Evolutionary conservation across 2,797 vertebrate genomes (phyloP).

Genomic region (Anguilla marmorata): DNA sequence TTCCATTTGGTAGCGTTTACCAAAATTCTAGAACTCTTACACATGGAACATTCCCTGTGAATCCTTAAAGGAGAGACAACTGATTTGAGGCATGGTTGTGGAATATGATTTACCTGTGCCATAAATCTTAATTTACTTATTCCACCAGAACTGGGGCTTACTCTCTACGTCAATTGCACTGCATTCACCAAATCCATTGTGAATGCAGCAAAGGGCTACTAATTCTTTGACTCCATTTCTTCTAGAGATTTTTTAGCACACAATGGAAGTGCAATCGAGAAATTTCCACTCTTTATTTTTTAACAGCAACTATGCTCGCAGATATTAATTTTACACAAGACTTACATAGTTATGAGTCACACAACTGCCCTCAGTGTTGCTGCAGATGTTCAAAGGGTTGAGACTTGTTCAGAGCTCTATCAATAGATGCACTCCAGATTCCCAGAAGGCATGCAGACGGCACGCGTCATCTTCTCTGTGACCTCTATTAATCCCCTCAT

Average conservation of each 20-base stretch:
- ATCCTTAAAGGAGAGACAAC: conserved; percentile 19
- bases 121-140: not conserved
- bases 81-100: not conserved
- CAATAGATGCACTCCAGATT: conserved; percentile 8
- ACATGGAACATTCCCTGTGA: conserved; percentile 27
- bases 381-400: not conserved
- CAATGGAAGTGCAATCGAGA: not conserved
- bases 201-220: not conserved
- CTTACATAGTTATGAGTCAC: not conserved
- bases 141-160: not conserved
- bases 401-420: conserved; percentile 5
- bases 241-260: not conserved
- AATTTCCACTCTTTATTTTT: not conserved
- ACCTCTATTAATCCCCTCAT: not conserved
- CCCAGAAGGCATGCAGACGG: conserved; percentile 5
- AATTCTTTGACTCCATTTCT: not conserved
- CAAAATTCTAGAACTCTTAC: conserved; percentile 5
- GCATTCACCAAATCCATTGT: not conserved
- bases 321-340: not conserved
- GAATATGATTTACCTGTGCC: conserved; percentile 6
- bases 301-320: not conserved
- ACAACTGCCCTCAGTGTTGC: not conserved
- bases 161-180: not conserved
- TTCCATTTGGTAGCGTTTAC: conserved; percentile 1
- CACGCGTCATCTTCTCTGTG: not conserved